Conservation (phyloP, 2,888 invertebrate genomes). For the Diachrysia chrysitis region DNA sequence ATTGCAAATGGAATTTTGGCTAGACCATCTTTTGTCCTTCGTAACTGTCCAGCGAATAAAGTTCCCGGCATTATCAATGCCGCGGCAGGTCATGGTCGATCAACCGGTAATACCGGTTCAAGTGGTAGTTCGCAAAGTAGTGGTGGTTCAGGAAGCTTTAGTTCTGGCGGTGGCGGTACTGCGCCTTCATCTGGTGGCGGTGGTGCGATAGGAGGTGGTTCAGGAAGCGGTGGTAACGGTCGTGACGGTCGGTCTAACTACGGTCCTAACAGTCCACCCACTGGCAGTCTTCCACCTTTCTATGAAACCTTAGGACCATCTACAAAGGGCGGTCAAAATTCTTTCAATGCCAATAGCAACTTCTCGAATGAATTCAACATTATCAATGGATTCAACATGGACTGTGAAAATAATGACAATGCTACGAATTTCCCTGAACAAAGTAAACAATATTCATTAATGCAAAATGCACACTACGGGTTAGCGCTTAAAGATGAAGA, state of each 20-base stretch:
- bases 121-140: slow-evolving; percentile 87
- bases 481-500: slow-evolving; percentile 94
- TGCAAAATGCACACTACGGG: slow-evolving; percentile 95
- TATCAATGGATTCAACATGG: slow-evolving; percentile 92
- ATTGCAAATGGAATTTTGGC: slow-evolving; percentile 89
- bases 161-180: slow-evolving; percentile 88
- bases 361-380: slow-evolving; percentile 92
- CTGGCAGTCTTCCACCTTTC: slow-evolving; percentile 96
- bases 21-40: slow-evolving; percentile 87
- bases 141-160: slow-evolving; percentile 86
- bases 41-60: slow-evolving; percentile 89
- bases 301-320: slow-evolving; percentile 93
- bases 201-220: slow-evolving; percentile 91
- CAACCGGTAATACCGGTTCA: slow-evolving; percentile 89
- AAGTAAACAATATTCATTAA: slow-evolving; percentile 93
- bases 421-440: slow-evolving; percentile 85
- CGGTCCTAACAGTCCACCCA: slow-evolving; percentile 96
- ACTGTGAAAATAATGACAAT: slow-evolving; percentile 92
- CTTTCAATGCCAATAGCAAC: slow-evolving; percentile 91
- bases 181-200: slow-evolving; percentile 90
- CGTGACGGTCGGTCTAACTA: slow-evolving; percentile 95
- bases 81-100: slow-evolving; percentile 94
- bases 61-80: slow-evolving; percentile 91
- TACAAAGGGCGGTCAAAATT: slow-evolving; percentile 93
- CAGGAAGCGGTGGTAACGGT: slow-evolving; percentile 94